phyloP scores from a whole-genome alignment of 2,113 vertebrate genomes.

The Miniopterus natalensis region DNA sequence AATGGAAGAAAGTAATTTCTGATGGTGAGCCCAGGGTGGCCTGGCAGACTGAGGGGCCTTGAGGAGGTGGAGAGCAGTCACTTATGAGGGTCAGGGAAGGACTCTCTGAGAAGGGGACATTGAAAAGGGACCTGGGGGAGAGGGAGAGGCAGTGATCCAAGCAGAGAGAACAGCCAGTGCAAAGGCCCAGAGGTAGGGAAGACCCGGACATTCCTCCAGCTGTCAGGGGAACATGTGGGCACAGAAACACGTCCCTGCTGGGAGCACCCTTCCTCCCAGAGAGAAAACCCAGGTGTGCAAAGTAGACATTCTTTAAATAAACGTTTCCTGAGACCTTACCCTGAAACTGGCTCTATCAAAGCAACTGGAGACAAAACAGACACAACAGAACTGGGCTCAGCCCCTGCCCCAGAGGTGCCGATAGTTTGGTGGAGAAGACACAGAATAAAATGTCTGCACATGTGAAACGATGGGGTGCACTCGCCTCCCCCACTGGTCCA shows the following conservation, averaged over 20 bases:
- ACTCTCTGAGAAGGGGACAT: not conserved
- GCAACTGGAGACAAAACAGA: not conserved
- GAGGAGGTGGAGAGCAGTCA: not conserved
- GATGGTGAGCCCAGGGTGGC: not conserved
- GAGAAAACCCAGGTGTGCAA: not conserved
- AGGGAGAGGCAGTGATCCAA: not conserved
- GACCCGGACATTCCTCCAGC: not conserved
- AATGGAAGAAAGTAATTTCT: not conserved
- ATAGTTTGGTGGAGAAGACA: not conserved
- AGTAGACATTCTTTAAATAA: not conserved
- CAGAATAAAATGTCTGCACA: not conserved
- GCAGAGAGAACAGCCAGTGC: not conserved
- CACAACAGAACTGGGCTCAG: not conserved
- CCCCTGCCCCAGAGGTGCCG: not conserved
- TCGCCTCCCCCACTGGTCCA: not conserved
- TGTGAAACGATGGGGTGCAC: rapidly evolving
- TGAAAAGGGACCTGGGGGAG: not conserved
- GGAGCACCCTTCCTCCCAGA: not conserved
- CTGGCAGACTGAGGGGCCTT: not conserved
- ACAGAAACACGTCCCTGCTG: not conserved
- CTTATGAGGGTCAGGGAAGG: not conserved
- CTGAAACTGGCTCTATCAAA: not conserved
- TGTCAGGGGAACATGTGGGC: not conserved
- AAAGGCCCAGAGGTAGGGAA: not conserved
- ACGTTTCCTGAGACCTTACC: not conserved